Base-by-base conservation (phyloP, 35 echinoderm and acorn worm species). In the Chiridota heheva region DNA sequence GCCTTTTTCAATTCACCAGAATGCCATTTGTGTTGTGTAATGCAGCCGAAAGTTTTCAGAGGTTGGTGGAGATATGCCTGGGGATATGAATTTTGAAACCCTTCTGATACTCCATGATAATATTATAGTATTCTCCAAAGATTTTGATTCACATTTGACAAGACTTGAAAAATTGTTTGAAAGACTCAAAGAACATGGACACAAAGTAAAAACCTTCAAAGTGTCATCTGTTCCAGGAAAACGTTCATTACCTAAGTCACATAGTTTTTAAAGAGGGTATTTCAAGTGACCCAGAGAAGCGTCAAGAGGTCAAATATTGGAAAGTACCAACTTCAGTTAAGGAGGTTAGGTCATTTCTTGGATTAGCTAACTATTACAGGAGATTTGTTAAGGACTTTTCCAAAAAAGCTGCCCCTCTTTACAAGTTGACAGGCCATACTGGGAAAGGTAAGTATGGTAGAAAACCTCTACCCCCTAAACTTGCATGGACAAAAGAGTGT, bases 1-100 rank as follows among this genome's bases (percentile, higher is more conserved):
- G 74, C 15, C 33, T 87, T 24, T 82, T 30, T 57, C 63, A 87
- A 43, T 86, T 51, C 67, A 35, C 67, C 2, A 35, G 68, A 10
- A 73, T 92, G 73, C 90, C 76, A 1, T 92, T 92, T 67, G 90
- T 82, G 5, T 47, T 90, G 39, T 85, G 81, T 36, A 81, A 87
- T 53, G 85, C 87, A 26, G 79, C 79, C 4, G 89, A 47, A 13
- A 86, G 82, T 1, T 91, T 91, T 40, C 89, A 91, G 31, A 44
- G 83, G 5, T 66, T 91, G 4, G 86, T 91, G 89, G 74, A 91
- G 41, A 58, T 34, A 30, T 86, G 74, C 36, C 42, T 91, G 82
- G 89, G 22, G 89, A 91, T 16, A 36, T 78, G 31, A 48, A 61
- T 45, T 92, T 31, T 18, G 69, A 75, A 40, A 40, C 46, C n/a